A percentile compares a stretch with the other conserved stretches of the same genome.
Conservation (phyloP, 1,140 invertebrate species). For the Holcopasites calliopsidis region DNA sequence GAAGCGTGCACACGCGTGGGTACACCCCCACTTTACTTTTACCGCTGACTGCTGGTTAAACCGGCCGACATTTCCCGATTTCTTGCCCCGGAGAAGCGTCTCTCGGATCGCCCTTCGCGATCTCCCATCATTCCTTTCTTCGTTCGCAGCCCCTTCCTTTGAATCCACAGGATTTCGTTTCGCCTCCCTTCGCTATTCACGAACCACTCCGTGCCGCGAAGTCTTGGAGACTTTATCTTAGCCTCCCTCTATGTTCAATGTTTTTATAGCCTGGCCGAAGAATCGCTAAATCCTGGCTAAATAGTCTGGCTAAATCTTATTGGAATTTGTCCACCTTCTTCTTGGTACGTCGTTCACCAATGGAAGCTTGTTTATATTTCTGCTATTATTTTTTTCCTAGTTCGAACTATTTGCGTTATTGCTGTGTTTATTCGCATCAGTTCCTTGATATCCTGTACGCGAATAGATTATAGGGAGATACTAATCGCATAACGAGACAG, state of each 20-base stretch:
- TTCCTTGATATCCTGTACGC: not conserved
- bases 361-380: not conserved
- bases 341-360: no score
- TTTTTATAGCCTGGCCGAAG: not conserved
- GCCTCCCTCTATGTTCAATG: no score
- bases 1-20: constrained; percentile 73
- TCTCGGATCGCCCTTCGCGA: constrained; percentile 28
- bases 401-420: not conserved
- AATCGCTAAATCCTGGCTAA: not conserved
- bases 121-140: constrained; percentile 17
- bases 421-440: not conserved
- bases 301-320: no score
- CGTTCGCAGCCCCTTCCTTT: no score
- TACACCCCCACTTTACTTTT: constrained; percentile 73
- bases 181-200: not conserved
- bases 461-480: no score
- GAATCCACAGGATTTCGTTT: not conserved
- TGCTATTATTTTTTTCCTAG: not conserved
- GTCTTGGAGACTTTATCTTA: not conserved
- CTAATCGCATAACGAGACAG: no score
- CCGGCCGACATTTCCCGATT: constrained; percentile 60
- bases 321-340: not conserved
- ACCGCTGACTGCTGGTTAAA: constrained; percentile 67
- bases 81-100: constrained; percentile 41
- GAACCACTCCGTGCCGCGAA: no score